Base-by-base conservation (phyloP, 1,140 invertebrate genomes). In the Heterodera carotae region DNA sequence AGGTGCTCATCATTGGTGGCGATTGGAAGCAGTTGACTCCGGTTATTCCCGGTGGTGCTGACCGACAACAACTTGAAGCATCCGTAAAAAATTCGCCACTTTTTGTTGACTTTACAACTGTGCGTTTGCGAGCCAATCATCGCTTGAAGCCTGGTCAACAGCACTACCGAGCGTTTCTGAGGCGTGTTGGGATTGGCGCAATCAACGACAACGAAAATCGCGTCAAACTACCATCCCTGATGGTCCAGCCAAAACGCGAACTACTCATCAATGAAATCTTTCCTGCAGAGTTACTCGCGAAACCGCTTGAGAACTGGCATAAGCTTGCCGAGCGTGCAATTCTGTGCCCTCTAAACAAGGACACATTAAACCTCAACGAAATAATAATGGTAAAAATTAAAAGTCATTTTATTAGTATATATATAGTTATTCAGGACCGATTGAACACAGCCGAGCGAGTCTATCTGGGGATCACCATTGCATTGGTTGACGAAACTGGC, bases 111-210 rank as follows among this genome's bases (percentile, higher is more conserved):
- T 67, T 67, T 27, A 18, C 36, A 67, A 67, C 66, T 3, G 22
- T 34, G 0, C 33, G 36, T 5, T n/a, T 67, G n/a, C 1, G n/a
- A 0, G 33, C 66, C 22, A 67, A 67, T 25, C 66, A 34, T 22
- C 8, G 66, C 1, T n/a, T 67, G 4, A 15, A 5, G n/a, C 1
- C 66, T 0, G 66, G 66, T 15, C 66, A 67, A 67, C 12, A 67
- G 5, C 12, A 67, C 18, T 67, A 67, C n/a, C 12, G 66, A 22
- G 36, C 66, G n/a, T 67, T 67, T 67, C n/a, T 67, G 22, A 15
- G n/a, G 22, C 36, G 66, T 25, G 66, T 67, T 22, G 66, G 66
- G 5, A 22, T 4, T 22, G 66, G 66, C 10, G 5, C 36, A 34
- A 34, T 68, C 5, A 68, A 68, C 36, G 66, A 68, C 25, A 2